phyloP scores from a whole-genome alignment of 2,113 vertebrate species.

The Cebidichthys violaceus region DNA sequence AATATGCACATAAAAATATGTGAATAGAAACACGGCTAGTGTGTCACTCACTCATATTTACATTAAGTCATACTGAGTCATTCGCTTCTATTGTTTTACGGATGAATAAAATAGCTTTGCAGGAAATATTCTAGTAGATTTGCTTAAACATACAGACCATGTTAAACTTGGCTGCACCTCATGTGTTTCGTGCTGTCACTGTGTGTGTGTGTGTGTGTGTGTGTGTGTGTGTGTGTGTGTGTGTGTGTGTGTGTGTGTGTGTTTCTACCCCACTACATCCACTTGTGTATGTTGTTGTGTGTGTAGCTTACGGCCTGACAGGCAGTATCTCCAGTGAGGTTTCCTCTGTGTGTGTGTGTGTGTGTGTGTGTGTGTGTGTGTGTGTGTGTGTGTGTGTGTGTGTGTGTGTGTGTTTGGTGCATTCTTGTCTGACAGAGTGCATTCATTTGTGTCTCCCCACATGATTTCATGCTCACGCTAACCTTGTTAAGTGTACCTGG shows the following conservation, averaged over 20 bases:
- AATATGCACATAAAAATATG: no score
- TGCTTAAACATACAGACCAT: background rate
- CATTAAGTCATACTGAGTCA: background rate
- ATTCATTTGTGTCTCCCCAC: constrained; percentile 32
- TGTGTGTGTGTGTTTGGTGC: constrained; percentile 3
- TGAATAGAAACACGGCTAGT: no score
- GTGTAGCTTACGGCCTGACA: background rate
- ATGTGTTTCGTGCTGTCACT: constrained; percentile 4
- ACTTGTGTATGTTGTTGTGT: no score
- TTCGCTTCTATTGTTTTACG: background rate
- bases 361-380: background rate
- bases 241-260: background rate
- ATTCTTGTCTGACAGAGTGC: constrained; percentile 28
- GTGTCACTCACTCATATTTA: background rate
- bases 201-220: background rate
- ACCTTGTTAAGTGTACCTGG: constrained; percentile 57
- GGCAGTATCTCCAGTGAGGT: background rate
- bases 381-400: background rate
- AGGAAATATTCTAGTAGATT: background rate
- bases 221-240: background rate
- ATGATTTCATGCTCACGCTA: constrained; percentile 46
- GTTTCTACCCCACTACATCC: no score
- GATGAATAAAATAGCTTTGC: background rate
- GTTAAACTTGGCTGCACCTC: background rate
- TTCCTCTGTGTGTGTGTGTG: constrained; percentile 3